A percentile compares a stretch with the other conserved stretches of the same genome.
phyloP scores from a whole-genome alignment of 2,797 vertebrate species.

The Pipistrellus pipistrellus region DNA sequence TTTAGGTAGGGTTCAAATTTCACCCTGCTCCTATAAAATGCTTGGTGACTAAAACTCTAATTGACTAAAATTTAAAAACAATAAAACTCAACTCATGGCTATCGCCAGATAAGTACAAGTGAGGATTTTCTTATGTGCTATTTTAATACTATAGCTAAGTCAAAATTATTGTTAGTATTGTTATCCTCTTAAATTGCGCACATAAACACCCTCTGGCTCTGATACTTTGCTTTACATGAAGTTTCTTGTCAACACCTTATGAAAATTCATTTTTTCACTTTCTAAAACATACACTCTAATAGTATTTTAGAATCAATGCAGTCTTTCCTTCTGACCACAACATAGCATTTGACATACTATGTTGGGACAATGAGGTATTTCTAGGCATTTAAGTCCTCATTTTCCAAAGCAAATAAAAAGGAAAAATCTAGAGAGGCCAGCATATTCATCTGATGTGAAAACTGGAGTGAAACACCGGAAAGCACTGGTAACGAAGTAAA shows the following conservation, averaged over 20 bases:
- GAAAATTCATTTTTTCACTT: neutral
- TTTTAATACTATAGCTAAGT: neutral
- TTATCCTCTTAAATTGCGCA: neutral
- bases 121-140: neutral
- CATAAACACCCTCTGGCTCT: neutral
- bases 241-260: neutral
- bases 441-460: neutral
- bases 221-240: neutral
- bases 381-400: neutral
- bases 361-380: neutral
- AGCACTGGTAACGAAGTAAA: neutral
- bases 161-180: neutral
- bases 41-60: slow-evolving; percentile 67
- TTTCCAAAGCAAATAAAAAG: neutral
- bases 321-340: slow-evolving; percentile 8
- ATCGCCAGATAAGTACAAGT: neutral
- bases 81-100: neutral
- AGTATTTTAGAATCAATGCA: neutral
- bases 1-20: slow-evolving; percentile 29
- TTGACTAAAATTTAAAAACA: slow-evolving; percentile 34
- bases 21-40: neutral
- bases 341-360: neutral
- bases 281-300: neutral
- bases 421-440: neutral
- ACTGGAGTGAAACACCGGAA: neutral